phyloP scores from a whole-genome alignment of 2,888 invertebrate species.

The Eilema caniola region DNA sequence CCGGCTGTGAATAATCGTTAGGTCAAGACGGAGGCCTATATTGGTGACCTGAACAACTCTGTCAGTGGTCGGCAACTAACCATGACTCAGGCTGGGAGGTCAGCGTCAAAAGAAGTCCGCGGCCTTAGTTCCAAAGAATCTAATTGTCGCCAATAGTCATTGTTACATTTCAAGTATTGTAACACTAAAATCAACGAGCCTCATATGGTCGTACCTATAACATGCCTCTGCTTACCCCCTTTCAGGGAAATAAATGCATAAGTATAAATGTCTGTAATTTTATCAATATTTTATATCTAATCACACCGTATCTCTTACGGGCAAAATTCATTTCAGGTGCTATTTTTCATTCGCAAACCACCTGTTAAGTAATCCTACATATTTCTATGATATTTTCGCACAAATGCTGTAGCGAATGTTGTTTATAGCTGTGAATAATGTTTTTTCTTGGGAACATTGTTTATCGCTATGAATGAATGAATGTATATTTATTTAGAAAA shows the following conservation, averaged over 20 bases:
- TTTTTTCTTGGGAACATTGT: not conserved
- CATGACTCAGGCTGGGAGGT: too few relatives aligned
- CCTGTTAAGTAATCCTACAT: not conserved
- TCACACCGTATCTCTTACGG: not conserved
- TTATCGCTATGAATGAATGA: not conserved
- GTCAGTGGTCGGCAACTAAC: too few relatives aligned
- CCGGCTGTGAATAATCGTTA: too few relatives aligned
- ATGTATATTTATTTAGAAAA: constrained; percentile 1
- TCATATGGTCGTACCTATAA: not conserved
- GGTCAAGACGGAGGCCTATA: too few relatives aligned
- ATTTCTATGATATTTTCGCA: constrained; percentile 2
- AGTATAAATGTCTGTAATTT: not conserved
- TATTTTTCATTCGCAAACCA: not conserved
- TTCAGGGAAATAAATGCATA: not conserved
- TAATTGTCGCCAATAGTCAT: not conserved
- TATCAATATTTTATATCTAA: not conserved
- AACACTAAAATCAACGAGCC: too few relatives aligned
- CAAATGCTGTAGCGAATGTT: not conserved
- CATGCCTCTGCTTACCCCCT: not conserved
- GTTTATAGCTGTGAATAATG: not conserved
- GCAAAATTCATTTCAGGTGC: not conserved
- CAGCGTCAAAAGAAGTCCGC: too few relatives aligned
- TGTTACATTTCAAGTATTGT: not conserved
- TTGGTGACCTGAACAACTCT: too few relatives aligned
- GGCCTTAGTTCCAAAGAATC: too few relatives aligned